Evolutionary conservation across 64 coral and sea anemone genomes (phyloP).

Genomic region (Dendronephthya gigantea): DNA sequence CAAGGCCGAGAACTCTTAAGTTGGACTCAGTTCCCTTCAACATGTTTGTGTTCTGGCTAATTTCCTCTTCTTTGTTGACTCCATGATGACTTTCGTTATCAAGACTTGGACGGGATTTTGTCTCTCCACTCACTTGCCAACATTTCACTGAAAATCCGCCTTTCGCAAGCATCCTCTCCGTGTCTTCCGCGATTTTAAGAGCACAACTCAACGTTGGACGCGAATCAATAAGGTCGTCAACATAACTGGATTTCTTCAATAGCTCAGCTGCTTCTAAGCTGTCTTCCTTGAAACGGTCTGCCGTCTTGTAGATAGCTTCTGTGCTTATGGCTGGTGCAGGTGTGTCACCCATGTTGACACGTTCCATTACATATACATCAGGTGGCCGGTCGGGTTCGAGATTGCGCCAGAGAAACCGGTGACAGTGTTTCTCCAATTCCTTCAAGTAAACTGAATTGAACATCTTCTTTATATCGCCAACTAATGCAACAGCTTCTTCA

Average conservation of each 20-base stretch:
- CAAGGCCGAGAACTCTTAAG: neutral
- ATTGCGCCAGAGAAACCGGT: neutral
- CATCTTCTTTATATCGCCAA: conserved; percentile 3
- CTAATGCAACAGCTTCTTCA: neutral
- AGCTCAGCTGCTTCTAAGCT: neutral
- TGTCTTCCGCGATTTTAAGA: neutral
- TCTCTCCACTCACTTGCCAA: neutral
- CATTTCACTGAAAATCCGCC: neutral
- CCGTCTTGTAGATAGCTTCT: conserved; percentile 2
- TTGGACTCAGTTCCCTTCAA: neutral
- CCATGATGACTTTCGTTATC: neutral
- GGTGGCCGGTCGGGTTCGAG: neutral
- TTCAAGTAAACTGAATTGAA: neutral
- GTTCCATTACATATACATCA: neutral
- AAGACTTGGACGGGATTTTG: neutral
- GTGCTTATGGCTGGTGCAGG: neutral
- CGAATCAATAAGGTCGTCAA: neutral
- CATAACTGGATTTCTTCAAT: neutral
- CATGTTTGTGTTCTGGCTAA: neutral
- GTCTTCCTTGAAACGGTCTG: neutral
- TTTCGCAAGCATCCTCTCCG: neutral
- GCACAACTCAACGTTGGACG: neutral
- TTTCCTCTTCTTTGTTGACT: neutral
- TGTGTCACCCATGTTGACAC: neutral
- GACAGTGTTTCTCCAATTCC: neutral